Conservation (phyloP, 2,797 vertebrate genomes). For the Sus cebifrons region DNA sequence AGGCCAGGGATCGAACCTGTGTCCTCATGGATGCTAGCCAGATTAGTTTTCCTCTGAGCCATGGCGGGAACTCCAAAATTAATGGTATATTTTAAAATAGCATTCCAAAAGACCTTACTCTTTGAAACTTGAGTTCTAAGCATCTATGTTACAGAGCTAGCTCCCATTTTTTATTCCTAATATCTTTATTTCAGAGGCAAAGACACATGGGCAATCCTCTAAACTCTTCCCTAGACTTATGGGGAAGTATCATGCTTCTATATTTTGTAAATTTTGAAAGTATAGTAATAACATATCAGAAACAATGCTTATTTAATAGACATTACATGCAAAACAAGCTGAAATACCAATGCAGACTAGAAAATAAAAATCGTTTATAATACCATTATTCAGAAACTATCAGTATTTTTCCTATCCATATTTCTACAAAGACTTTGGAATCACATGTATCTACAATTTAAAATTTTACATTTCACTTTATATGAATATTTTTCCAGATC, state of each 20-base stretch:
- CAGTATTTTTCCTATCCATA: background rate
- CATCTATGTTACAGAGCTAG: background rate
- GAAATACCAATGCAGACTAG: constrained; percentile 6
- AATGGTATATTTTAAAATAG: constrained; percentile 44
- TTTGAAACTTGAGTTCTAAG: background rate
- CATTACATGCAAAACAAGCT: constrained; percentile 17
- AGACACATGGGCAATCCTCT: background rate
- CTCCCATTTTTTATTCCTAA: background rate
- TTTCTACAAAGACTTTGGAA: background rate
- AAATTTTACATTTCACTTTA: constrained; percentile 47
- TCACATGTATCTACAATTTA: background rate
- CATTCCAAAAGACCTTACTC: background rate
- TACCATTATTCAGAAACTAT: constrained; percentile 29
- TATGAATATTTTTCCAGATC: background rate
- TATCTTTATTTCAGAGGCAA: constrained; percentile 30
- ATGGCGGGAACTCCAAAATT: background rate
- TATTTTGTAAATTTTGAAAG: constrained; percentile 64
- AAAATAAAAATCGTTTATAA: constrained; percentile 56
- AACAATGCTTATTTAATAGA: constrained; percentile 36
- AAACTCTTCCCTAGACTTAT: background rate
- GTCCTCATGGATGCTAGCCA: too few relatives aligned
- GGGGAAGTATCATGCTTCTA: background rate
- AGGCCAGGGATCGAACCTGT: too few relatives aligned
- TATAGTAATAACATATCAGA: constrained; percentile 14
- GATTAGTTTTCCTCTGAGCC: too few relatives aligned